Conservation (phyloP, 2,113 vertebrate species). For the Anas platyrhynchos region DNA sequence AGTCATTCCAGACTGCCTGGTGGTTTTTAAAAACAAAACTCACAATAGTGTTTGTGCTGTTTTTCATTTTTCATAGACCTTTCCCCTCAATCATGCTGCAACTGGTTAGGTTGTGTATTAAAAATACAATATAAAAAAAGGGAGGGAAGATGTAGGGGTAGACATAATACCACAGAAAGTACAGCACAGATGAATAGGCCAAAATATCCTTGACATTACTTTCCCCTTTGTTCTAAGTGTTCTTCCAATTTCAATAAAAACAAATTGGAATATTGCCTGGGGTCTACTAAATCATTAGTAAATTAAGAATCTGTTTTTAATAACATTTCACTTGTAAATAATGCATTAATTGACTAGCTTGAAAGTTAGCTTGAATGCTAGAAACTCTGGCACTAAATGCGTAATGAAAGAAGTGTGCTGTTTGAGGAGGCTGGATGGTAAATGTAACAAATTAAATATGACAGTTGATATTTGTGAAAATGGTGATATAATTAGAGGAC, state of each 20-base stretch:
- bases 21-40: constrained; percentile 74
- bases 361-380: constrained; percentile 89
- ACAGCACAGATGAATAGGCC: constrained; percentile 54
- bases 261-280: constrained; percentile 91
- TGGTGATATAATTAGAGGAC: constrained; percentile 86
- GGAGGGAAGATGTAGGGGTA: constrained; percentile 60
- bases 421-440: constrained; percentile 78
- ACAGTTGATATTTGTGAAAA: constrained; percentile 88
- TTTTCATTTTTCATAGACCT: constrained; percentile 68
- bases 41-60: constrained; percentile 64
- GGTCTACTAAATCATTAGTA: constrained; percentile 95
- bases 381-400: constrained; percentile 82
- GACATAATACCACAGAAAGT: constrained; percentile 58
- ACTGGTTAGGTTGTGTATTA: constrained; percentile 65
- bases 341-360: constrained; percentile 93
- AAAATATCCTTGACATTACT: constrained; percentile 71
- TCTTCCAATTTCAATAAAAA: constrained; percentile 87
- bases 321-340: constrained; percentile 98
- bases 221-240: constrained; percentile 73
- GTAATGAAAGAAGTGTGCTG: constrained; percentile 81
- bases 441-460: constrained; percentile 85
- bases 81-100: constrained; percentile 64
- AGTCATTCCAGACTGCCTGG: constrained; percentile 72
- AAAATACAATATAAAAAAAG: constrained; percentile 59
- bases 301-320: constrained; percentile 98